Evolutionary conservation across 1,140 invertebrate species (phyloP).

Genomic region (Camponotus floridanus): DNA sequence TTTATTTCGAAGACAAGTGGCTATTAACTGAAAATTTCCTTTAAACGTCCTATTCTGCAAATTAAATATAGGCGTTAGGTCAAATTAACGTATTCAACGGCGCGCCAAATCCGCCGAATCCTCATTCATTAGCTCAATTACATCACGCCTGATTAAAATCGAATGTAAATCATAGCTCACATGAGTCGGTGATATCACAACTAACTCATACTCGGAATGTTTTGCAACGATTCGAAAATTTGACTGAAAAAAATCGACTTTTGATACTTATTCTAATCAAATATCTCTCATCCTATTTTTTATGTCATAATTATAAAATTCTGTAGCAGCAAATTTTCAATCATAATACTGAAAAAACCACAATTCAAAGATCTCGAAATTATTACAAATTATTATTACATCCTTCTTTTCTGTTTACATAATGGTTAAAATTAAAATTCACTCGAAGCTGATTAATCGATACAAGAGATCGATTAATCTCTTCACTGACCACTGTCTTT

Average conservation of each 20-base stretch:
- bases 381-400: constrained; percentile 35
- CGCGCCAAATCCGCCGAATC: constrained; percentile 43
- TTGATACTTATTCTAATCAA: neutral
- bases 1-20: constrained; percentile 1
- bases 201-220: neutral
- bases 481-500: constrained; percentile 8
- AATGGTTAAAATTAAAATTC: neutral
- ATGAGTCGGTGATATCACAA: constrained; percentile 19
- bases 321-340: neutral
- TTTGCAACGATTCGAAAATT: neutral
- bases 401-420: neutral
- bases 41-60: neutral
- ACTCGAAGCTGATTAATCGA: neutral
- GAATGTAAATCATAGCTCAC: constrained; percentile 54
- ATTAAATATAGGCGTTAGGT: constrained; percentile 62
- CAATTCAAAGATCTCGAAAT: neutral
- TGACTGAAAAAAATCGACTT: constrained; percentile 7
- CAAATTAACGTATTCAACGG: constrained; percentile 44
- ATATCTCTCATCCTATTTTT: neutral
- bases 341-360: neutral
- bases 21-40: constrained; percentile 10
- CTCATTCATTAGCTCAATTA: constrained; percentile 59
- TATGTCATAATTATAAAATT: constrained; percentile 14
- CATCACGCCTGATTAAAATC: constrained; percentile 65
- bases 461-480: constrained; percentile 40